Base-by-base conservation (phyloP, 1,140 invertebrate genomes). In the Listronotus bonariensis region DNA sequence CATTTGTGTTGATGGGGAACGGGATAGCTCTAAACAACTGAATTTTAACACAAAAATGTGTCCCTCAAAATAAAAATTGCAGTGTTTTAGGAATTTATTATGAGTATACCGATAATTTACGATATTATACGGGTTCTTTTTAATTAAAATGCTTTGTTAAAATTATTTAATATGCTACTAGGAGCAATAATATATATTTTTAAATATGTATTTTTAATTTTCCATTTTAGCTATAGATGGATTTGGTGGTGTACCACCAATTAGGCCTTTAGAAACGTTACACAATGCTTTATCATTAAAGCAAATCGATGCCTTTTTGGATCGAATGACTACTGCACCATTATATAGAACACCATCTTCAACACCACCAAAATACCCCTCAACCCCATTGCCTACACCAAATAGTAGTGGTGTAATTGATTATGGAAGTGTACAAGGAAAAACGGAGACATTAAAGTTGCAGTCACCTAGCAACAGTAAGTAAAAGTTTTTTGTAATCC, bases 231-330 rank as follows among this genome's bases (percentile, higher is more conserved):
- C 85, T 40, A 86, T 92, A 72, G 90, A 92, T 79, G 92, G 90
- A 40, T 92, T 91, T 77, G 91, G 90, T 26, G 91, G 93, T 69
- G 95, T 97, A 45, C 96, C 96, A 38, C 89, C 93, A 0, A 95
- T 98, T 68, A 86, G 95, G 48, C 95, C 96, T 0, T 77, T 98
- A 74, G 96, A 98, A 81, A 98, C 96, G 3, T 81, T 98, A 34
- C 96, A 98, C 81, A 98, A 98, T 81, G 92, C 95, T 31, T 80
- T 98, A 63, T 97, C 95, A 26, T 82, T 97, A 67, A 87, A 89
- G 38, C 93, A 98, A 77, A 79, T 98, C 68, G 95, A 97, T 76
- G 81, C 81, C 5, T 98, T 97, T 77, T 80, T 98, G 70, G 90
- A 92, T 70, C 85, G 88, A 69, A 92, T 95, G 84, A 92, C 91